These are phyloP conservation scores for Ennomos erosarius DNA, from an alignment of 2,888 invertebrate genomes.

Conservation along the genomic window DNA sequence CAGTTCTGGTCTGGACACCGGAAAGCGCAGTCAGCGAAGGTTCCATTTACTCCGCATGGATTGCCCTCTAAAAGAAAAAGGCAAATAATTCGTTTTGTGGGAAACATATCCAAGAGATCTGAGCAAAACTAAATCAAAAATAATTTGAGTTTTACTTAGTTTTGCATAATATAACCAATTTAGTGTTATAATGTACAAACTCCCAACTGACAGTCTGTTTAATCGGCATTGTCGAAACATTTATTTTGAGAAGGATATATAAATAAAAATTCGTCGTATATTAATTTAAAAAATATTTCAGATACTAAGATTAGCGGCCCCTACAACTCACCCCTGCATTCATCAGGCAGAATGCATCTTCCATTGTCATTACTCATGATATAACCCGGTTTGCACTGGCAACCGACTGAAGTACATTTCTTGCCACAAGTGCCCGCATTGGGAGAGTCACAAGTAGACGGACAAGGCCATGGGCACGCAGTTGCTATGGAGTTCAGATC, in stretches of 20 bases:
- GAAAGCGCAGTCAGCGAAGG: conserved; percentile 48
- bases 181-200: too few species aligned
- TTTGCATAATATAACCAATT: too few species aligned
- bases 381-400: conserved; percentile 47
- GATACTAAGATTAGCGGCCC: too few species aligned
- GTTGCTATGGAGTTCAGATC: conserved; percentile 46
- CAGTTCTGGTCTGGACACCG: conserved; percentile 54
- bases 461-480: conserved; percentile 44
- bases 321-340: conserved; percentile 40
- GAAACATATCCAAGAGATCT: too few species aligned
- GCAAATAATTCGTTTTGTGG: too few species aligned
- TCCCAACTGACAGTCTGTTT: too few species aligned
- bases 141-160: too few species aligned
- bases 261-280: too few species aligned
- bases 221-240: too few species aligned
- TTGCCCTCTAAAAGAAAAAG: conserved; percentile 44
- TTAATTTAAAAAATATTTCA: too few species aligned
- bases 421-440: conserved; percentile 35
- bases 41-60: conserved; percentile 53
- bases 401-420: conserved; percentile 40
- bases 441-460: conserved; percentile 48
- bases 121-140: too few species aligned
- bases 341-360: conserved; percentile 46
- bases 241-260: too few species aligned
- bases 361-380: conserved; percentile 39